A percentile compares a stretch with the other conserved stretches of the same genome.
These are phyloP conservation scores for Notolepis coatsorum DNA, from an alignment of 2,797 vertebrate genomes.

Conservation along the genomic window DNA sequence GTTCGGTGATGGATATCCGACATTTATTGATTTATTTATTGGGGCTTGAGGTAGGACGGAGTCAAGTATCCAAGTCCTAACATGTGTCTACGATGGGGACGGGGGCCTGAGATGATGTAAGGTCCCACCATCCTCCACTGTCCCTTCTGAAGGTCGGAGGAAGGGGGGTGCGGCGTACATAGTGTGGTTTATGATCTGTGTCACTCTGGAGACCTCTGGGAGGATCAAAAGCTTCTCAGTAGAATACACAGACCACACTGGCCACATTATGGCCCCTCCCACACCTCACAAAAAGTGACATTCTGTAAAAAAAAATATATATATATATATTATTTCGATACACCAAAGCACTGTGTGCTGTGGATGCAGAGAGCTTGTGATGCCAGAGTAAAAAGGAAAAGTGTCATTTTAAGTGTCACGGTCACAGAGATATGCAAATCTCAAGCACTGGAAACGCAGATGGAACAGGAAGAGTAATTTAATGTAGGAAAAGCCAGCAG, in stretches of 20 bases:
- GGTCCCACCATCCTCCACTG: constrained; percentile 10
- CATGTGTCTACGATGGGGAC: constrained; percentile 18
- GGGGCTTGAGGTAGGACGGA: constrained; percentile 23
- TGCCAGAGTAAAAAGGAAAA: constrained; percentile 25
- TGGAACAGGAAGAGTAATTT: constrained; percentile 51
- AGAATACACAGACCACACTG: constrained; percentile 47
- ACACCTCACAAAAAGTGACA: constrained; percentile 23
- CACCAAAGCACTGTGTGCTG: constrained; percentile 14
- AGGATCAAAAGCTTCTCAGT: constrained; percentile 40
- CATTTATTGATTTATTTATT: constrained; percentile 31
- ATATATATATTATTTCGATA: no score
- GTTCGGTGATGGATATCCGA: constrained; percentile 56
- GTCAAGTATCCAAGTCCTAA: constrained; percentile 29
- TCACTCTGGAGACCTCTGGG: constrained; percentile 47
- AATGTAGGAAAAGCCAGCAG: constrained; percentile 33
- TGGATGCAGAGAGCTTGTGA: constrained; percentile 7
- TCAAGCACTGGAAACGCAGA: constrained; percentile 27
- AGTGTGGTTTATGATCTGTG: constrained; percentile 57
- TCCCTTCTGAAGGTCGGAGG: constrained; percentile 53
- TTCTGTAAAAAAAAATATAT: constrained; percentile 25
- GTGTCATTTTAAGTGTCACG: constrained; percentile 38
- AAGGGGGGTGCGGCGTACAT: neutral
- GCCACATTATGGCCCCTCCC: constrained; percentile 21
- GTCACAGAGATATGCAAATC: constrained; percentile 60
- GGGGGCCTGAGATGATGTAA: constrained; percentile 11